Evolutionary conservation across 2,888 invertebrate genomes (phyloP), one percentile per base, ranked within the genome.

Genomic region (Microctonus brassicae): DNA sequence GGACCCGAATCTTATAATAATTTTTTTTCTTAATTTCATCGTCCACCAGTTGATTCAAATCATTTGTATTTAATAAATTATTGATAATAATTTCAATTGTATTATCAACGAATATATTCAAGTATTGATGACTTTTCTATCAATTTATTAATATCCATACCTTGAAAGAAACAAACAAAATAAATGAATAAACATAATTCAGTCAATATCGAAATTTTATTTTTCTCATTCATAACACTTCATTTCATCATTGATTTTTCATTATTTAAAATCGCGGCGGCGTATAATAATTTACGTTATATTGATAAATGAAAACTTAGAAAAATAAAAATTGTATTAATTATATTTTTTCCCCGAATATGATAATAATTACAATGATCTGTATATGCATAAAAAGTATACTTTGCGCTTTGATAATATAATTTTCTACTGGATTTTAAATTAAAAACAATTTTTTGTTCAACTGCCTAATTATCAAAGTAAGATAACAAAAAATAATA

Each of bases 21-120:
- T 29, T 42, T 6, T 66, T 70, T 29, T 60, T 64, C 57, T 65
- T 65, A 52, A 20, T 63, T 58, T 58, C 26, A 26, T 67, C 63
- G 17, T 47, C 17, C 17, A 47, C 17, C 47, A 17, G 20, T 47
- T 4, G 13, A 63, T 71, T 24, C 64, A 52, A 63, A 20, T 61
- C 57, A 57, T 57, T 61, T n/a, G 42, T 33, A 53, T 53, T 55
- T 33, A 33, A 7, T 13, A n/a, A n/a, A 3, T 13, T 39, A 3
- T 39, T 39, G n/a, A 6, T 39, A 39, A n/a, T 39, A 39, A 39
- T n/a, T 3, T 4, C 11, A 13, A n/a, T 39, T 13, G n/a, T n/a
- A 13, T 13, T 5, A 39, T 5, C 2, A 39, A n/a, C 13, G 11
- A 1, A 39, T 39, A 39, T n/a, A 39, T 39, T 4, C 36, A 39